Evolutionary conservation across 2,888 invertebrate species (phyloP).

Genomic region (Sepiola atlantica): DNA sequence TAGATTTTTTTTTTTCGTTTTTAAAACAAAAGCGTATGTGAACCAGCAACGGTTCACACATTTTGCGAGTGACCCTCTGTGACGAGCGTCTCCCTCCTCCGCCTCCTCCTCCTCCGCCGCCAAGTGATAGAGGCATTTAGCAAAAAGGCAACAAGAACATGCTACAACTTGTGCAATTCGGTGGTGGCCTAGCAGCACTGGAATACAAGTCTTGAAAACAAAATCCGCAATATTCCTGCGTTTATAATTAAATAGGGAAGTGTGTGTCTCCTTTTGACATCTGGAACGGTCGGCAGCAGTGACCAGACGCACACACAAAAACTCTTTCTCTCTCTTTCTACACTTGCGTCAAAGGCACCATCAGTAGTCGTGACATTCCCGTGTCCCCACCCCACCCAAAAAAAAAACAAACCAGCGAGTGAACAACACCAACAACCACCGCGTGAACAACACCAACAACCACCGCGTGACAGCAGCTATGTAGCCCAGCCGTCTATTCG

Average conservation of each 20-base stretch:
- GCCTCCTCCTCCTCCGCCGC: background rate
- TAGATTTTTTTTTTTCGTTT: background rate
- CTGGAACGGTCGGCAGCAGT: constrained; percentile 44
- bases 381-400: constrained; percentile 35
- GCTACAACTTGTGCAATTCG: constrained; percentile 41
- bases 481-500: constrained; percentile 89
- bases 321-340: no score
- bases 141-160: constrained; percentile 47
- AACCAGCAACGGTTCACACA: background rate
- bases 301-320: constrained; percentile 39
- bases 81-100: background rate
- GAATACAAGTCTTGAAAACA: constrained; percentile 46
- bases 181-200: constrained; percentile 42
- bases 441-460: background rate
- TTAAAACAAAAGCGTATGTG: background rate
- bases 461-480: constrained; percentile 60
- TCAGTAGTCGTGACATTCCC: constrained; percentile 44
- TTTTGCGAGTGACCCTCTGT: background rate
- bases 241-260: constrained; percentile 39
- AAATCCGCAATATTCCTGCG: constrained; percentile 39
- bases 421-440: background rate
- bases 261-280: constrained; percentile 6
- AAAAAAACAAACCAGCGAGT: constrained; percentile 41
- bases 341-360: constrained; percentile 46
- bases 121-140: constrained; percentile 2